These are phyloP conservation scores for Panorpa germanica DNA, from an alignment of 2,888 invertebrate species.

Conservation along the genomic window DNA sequence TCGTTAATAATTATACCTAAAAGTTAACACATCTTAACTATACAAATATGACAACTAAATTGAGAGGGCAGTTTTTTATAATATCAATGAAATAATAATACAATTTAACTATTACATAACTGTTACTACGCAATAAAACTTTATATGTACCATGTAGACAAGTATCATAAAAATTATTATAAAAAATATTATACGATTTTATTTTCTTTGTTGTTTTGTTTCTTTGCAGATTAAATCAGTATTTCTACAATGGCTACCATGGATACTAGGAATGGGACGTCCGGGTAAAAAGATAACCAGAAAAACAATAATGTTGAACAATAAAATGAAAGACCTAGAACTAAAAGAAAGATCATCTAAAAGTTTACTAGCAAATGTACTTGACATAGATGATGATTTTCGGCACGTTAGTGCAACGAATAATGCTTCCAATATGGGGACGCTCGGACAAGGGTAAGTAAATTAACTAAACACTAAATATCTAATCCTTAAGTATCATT, in stretches of 20 bases:
- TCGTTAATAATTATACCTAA: too few species aligned
- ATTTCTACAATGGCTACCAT: constrained; percentile 95
- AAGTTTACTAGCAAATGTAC: constrained; percentile 82
- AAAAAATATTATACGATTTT: not conserved
- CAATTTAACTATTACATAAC: too few species aligned
- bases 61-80: too few species aligned
- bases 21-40: too few species aligned
- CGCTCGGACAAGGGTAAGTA: constrained; percentile 41
- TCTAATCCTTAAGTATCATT: not conserved
- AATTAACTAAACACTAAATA: not conserved
- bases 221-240: constrained; percentile 68
- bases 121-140: too few species aligned
- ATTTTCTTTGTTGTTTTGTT: constrained; percentile 5
- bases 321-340: constrained; percentile 83
- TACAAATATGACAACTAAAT: too few species aligned
- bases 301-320: constrained; percentile 76
- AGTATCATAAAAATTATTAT: not conserved
- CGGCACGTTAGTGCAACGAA: constrained; percentile 50
- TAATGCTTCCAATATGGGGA: constrained; percentile 37
- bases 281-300: constrained; percentile 88
- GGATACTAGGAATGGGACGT: constrained; percentile 88
- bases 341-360: constrained; percentile 86
- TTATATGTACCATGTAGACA: constrained; percentile 2
- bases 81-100: too few species aligned
- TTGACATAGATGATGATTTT: constrained; percentile 92